Evolutionary conservation across 2,888 invertebrate genomes (phyloP), one percentile per base, ranked within the genome.

Genomic region (Temnothorax ravouxi): DNA sequence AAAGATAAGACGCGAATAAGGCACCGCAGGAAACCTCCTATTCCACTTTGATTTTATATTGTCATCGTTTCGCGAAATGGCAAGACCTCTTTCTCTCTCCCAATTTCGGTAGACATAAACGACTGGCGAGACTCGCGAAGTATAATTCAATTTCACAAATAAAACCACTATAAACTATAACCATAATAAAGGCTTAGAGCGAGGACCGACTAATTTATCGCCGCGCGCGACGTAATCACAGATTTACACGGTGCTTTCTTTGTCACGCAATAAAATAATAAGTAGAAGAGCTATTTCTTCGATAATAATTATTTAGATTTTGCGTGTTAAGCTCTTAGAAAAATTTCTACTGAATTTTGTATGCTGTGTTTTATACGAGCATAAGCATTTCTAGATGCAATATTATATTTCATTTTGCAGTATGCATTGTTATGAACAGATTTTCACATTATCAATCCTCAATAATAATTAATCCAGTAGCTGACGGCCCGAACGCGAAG

Each of bases 21-120:
- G 21, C 50, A 25, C 54, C 62, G n/a, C 81, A 66, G n/a, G n/a
- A 66, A 77, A 62, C 29, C 21, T 44, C 29, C 13, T 29, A 54
- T 67, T 3, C 8, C 29, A 25, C 67, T 52, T 86, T 74, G 67
- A 77, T 62, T 86, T 81, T 61, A 85, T 83, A 61, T 61, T 67
- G 64, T 76, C 62, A 54, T 76, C 21, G 25, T 11, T 29, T 76
- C 52, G 15, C 84, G 56, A 52, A 69, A 79, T 41, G 21, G 44
- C 52, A 29, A 52, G 34, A 1, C 34, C 13, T 11, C 41, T 41
- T 5, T 34, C 29, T 29, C 9, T 38, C 25, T 41, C 13, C 21
- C 41, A 47, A 79, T 77, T 83, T n/a, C 21, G 18, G 0, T 50
- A 38, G 54, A 69, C 56, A 81, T 81, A 76, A 74, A 82, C 47